Evolutionary conservation across 2,797 vertebrate species (phyloP), one percentile per base, ranked within the genome.

Genomic region (Nannoperca obscura): DNA sequence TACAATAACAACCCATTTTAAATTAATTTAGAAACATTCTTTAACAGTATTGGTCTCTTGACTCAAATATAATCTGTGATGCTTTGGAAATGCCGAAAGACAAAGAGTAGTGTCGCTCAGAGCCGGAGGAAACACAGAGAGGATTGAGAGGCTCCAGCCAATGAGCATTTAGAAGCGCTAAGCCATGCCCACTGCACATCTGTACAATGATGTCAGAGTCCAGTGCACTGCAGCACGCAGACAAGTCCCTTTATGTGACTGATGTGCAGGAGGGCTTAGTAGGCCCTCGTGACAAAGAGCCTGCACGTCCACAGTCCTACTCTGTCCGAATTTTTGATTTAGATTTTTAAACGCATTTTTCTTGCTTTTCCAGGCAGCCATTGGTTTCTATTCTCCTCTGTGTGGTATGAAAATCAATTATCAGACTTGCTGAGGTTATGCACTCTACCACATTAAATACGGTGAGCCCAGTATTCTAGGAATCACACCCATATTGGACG

Each of bases 171-270:
- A n/a, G 83, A 15, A 60, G 42, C 60, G 2, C 60, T 77, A 72
- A 80, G 80, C 90, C 87, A 74, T 40, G 80, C 87, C 92, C 86
- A 70, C 81, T 62, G 84, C 82, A 92, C 90, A 91, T 92, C 88
- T 92, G 89, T 79, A 86, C 69, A 1, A 5, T 89, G 88, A 90
- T 74, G 75, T 89, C 90, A 89, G 70, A 89, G 70, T 72, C 55
- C 73, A 63, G 66, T 55, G 65, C 67, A 62, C 78, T 80, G 74
- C 83, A 83, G 80, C 76, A 47, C 66, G 34, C 50, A 27, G 70
- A 64, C 67, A 0, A 24, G 80, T 71, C 71, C 58, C 68, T 78
- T 36, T 76, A 47, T 83, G 76, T 78, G 81, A 74, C 74, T 24
- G 82, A 82, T 70, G 75, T 74, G 74, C 74, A 62, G 46, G 42